These are phyloP conservation scores for Drosophila barbarae DNA, from an alignment of 2,888 invertebrate genomes.

Conservation along the genomic window DNA sequence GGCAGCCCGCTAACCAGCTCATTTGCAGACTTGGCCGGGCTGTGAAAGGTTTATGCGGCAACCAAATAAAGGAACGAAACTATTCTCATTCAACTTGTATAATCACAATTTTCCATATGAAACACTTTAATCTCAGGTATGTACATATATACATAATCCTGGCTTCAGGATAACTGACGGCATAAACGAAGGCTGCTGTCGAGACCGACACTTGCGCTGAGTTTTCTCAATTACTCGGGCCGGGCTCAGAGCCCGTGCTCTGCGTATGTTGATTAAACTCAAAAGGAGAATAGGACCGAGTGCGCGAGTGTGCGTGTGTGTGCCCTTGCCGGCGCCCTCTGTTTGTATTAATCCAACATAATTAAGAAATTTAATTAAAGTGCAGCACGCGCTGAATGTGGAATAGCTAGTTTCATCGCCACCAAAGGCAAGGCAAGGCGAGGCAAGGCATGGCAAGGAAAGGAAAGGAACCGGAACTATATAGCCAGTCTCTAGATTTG, in stretches of 20 bases:
- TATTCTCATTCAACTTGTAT: neutral
- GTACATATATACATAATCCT: neutral
- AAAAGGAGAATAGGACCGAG: constrained; percentile 64
- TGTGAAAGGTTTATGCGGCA: constrained; percentile 11
- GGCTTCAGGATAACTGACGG: neutral
- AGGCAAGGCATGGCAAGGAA: neutral
- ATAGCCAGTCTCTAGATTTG: constrained; percentile 3
- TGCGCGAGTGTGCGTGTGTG: constrained; percentile 20
- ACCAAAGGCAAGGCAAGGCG: neutral
- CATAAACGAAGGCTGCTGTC: constrained; percentile 21
- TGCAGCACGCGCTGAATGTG: constrained; percentile 68
- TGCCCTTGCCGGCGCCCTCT: constrained; percentile 30
- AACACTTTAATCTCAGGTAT: neutral
- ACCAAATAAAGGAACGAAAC: neutral
- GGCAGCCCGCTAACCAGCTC: constrained; percentile 44
- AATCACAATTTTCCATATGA: no score
- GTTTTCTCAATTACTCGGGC: constrained; percentile 68
- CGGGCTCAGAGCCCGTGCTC: constrained; percentile 24
- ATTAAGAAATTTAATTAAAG: constrained; percentile 73
- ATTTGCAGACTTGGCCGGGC: constrained; percentile 43
- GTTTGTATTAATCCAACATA: constrained; percentile 69
- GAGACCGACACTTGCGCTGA: constrained; percentile 57
- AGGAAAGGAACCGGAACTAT: neutral
- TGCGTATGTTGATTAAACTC: constrained; percentile 68
- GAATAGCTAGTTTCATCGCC: constrained; percentile 43